Evolutionary conservation across 2,888 invertebrate genomes (phyloP), one percentile per base, ranked within the genome.

Genomic region (Lycophotia porphyrea): DNA sequence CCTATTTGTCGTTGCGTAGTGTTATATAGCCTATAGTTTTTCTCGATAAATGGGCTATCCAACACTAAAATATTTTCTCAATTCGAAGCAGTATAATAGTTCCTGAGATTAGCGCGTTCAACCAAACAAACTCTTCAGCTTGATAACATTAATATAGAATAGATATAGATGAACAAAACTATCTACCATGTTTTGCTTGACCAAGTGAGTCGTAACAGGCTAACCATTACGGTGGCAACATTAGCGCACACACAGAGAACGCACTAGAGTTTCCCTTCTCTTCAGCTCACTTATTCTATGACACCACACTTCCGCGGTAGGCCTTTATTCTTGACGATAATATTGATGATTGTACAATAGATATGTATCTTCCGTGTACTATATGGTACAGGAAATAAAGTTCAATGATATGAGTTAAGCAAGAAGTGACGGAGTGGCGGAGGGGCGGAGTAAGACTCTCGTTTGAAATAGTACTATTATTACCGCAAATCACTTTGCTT

Each of bases 321-420:
- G 24, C n/a, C 66, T 82, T 44, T 78, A 71, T 64, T 80, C 79
- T 78, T 73, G 60, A 83, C 64, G 61, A 74, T 74, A 80, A 70
- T 67, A 80, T 42, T 58, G 52, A 70, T 66, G 61, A 84, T 63
- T 74, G 74, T 66, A 42, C 42, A 70, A 80, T 78, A 72, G 64
- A 79, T 74, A 63, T 34, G 44, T 84, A 73, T 70, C 61, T 69
- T 65, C 58, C 67, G 52, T 69, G 55, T 82, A 60, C 72, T 66
- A 71, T 82, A 78, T 83, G 72, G 72, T 68, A 78, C 58, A 76
- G 82, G 70, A 82, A 80, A 76, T 31, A 65, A 27, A 34, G 77
- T 65, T 80, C 82, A 76, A 67, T 74, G 81, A 21, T 58, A 15
- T 65, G 71, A 52, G 15, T 39, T 55, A n/a, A 13, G 24, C 9